Evolutionary conservation across 2,888 invertebrate species (phyloP).

Genomic region (Noctuana brunneofusca): DNA sequence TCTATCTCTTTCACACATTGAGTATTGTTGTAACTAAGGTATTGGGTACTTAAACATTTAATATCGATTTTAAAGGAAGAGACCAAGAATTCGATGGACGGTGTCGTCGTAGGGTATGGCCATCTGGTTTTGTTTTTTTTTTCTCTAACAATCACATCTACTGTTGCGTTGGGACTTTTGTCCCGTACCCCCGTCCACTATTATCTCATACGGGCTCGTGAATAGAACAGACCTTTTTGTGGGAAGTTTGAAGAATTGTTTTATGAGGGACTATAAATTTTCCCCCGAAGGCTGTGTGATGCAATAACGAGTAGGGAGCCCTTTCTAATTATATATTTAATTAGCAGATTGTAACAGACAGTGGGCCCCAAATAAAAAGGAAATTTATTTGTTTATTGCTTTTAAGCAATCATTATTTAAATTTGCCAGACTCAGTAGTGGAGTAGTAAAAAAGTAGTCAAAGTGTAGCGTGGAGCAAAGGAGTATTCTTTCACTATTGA

Average conservation of each 20-base stretch:
- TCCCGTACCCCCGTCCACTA: conserved; percentile 70
- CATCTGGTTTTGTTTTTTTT: conserved; percentile 73
- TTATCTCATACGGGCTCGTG: conserved; percentile 73
- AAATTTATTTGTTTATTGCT: conserved; percentile 31
- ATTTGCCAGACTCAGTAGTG: background rate
- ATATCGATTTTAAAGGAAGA: conserved; percentile 74
- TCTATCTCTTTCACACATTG: conserved; percentile 62
- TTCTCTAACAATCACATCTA: conserved; percentile 59
- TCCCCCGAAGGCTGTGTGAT: conserved; percentile 49
- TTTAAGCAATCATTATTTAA: conserved; percentile 8
- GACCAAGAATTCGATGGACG: conserved; percentile 65
- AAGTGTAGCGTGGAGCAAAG: too few species aligned
- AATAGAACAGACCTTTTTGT: conserved; percentile 73
- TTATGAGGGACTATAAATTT: conserved; percentile 76
- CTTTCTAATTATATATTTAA: conserved; percentile 60
- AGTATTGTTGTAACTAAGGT: conserved; percentile 68
- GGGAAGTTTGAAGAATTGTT: conserved; percentile 78
- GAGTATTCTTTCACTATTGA: too few species aligned
- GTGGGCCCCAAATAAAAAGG: conserved; percentile 11
- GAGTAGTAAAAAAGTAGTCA: background rate
- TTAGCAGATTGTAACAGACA: conserved; percentile 40
- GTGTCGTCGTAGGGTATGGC: conserved; percentile 52
- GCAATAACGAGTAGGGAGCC: conserved; percentile 50
- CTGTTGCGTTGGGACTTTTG: conserved; percentile 75
- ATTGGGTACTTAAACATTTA: conserved; percentile 75